Percentiles rank a stretch among this genome's conserved stretches.
phyloP scores from a whole-genome alignment of 2,113 vertebrate genomes.

The Elephas maximus region DNA sequence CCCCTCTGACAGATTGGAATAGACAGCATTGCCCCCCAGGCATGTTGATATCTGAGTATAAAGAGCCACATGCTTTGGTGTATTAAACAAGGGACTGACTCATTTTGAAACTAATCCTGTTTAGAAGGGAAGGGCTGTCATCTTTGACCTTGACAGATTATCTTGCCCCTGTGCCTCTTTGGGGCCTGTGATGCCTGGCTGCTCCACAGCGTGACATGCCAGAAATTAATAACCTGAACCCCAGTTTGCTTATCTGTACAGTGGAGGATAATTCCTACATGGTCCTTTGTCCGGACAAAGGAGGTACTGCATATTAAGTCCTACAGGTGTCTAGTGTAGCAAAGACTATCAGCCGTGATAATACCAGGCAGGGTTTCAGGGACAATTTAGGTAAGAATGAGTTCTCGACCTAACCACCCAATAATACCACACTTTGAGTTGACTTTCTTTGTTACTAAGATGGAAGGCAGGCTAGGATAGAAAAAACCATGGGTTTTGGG shows the following conservation, averaged over 20 bases:
- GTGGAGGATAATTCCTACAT: background rate
- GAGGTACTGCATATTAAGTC: background rate
- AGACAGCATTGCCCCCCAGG: background rate
- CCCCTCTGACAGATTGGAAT: background rate
- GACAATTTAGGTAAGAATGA: background rate
- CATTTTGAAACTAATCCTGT: background rate
- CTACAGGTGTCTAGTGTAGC: background rate
- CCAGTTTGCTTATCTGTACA: background rate
- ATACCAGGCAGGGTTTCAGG: background rate
- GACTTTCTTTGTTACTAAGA: background rate
- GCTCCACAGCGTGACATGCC: background rate
- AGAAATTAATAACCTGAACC: background rate
- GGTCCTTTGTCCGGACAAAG: background rate
- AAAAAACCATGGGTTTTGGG: background rate
- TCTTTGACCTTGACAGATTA: background rate
- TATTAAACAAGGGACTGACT: background rate
- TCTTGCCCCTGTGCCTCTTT: background rate
- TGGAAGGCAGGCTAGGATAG: background rate
- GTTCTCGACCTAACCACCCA: background rate
- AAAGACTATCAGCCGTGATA: background rate
- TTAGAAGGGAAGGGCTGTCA: background rate
- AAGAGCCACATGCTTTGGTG: constrained; percentile 10
- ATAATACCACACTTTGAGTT: background rate
- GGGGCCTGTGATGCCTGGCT: background rate
- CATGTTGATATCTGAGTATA: background rate